Evolutionary conservation across 2,888 invertebrate genomes (phyloP).

Genomic region (Caenorhabditis japonica): DNA sequence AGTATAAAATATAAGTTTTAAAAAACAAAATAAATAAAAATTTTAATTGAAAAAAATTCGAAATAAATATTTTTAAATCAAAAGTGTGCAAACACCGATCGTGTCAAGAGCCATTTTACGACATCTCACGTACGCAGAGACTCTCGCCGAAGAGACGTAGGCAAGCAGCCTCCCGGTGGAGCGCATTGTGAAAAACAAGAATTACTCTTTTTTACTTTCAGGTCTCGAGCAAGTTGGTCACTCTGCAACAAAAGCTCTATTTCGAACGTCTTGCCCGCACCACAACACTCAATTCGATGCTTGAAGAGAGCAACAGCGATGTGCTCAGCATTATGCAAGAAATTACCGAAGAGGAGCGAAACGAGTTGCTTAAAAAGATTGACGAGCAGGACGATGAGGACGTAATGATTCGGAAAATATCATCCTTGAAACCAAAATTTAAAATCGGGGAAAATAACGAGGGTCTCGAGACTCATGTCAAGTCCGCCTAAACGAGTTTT

Average conservation of each 20-base stretch:
- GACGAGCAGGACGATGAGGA: constrained; percentile 58
- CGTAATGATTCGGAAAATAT: constrained; percentile 56
- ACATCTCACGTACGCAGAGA: no score
- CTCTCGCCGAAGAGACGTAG: no score
- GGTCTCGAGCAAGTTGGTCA: constrained; percentile 63
- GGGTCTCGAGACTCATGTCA: constrained; percentile 1
- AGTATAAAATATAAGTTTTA: no score
- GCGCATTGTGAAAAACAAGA: no score
- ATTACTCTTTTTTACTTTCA: constrained; percentile 20
- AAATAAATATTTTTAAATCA: no score
- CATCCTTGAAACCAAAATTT: constrained; percentile 35
- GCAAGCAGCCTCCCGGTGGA: no score
- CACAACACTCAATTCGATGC: constrained; percentile 53
- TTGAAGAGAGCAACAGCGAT: constrained; percentile 46
- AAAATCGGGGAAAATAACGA: constrained; percentile 11
- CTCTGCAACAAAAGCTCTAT: constrained; percentile 64
- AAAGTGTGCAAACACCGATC: no score
- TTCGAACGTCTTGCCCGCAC: constrained; percentile 61
- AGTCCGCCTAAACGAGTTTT: constrained; percentile 34
- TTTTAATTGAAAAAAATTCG: no score
- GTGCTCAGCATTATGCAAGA: constrained; percentile 58
- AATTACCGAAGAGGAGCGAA: constrained; percentile 59
- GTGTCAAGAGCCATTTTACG: no score
- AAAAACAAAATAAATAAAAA: no score
- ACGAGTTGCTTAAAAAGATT: constrained; percentile 56